Evolutionary conservation across 2,113 vertebrate genomes (phyloP).

Genomic region (Ascaphus truei): DNA sequence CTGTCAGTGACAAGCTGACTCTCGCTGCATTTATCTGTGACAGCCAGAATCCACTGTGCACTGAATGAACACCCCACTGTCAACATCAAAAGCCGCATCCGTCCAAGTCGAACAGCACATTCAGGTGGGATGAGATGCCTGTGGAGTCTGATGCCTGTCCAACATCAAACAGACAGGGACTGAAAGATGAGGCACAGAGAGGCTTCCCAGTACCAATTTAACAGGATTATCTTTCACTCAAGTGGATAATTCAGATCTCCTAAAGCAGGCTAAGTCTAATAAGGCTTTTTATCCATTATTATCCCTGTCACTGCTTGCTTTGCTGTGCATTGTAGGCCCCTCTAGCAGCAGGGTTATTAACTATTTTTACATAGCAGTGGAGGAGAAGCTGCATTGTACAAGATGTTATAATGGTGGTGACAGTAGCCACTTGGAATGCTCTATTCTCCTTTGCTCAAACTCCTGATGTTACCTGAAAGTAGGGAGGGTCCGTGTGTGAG

Average conservation of each 20-base stretch:
- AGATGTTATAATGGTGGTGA: slow-evolving; percentile 12
- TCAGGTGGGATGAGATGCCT: slow-evolving; percentile 33
- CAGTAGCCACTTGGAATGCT: background rate
- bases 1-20: slow-evolving; percentile 16
- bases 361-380: slow-evolving; percentile 27
- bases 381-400: slow-evolving; percentile 18
- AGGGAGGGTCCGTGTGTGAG: too few species aligned
- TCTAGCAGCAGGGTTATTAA: slow-evolving; percentile 26
- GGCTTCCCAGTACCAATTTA: slow-evolving; percentile 34
- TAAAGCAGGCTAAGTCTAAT: slow-evolving; percentile 35
- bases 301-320: slow-evolving; percentile 34
- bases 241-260: slow-evolving; percentile 36
- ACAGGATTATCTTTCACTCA: slow-evolving; percentile 38
- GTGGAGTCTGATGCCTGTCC: slow-evolving; percentile 33
- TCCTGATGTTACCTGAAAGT: background rate
- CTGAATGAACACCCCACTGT: slow-evolving; percentile 23
- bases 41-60: slow-evolving; percentile 17
- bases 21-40: slow-evolving; percentile 25
- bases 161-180: slow-evolving; percentile 31
- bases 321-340: slow-evolving; percentile 31
- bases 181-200: slow-evolving; percentile 29
- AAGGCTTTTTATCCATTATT: slow-evolving; percentile 37
- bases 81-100: slow-evolving; percentile 25
- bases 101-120: slow-evolving; percentile 14
- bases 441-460: background rate